A percentile compares a stretch with the other conserved stretches of the same genome.
Conservation (phyloP, 2,113 vertebrate species). For the Triplophysa dalaica region DNA sequence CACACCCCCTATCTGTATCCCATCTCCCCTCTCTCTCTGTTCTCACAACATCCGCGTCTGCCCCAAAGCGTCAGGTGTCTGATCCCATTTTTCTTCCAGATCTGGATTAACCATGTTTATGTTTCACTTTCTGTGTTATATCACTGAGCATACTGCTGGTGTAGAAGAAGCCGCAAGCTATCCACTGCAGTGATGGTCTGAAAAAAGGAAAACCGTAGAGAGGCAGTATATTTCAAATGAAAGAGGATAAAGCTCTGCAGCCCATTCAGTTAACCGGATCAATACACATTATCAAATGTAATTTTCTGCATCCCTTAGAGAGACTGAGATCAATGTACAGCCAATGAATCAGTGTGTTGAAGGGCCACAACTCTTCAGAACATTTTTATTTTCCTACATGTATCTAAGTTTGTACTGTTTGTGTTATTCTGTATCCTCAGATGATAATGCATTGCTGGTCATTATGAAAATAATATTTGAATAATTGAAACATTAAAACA, state of each 20-base stretch:
- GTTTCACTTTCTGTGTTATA: constrained; percentile 39
- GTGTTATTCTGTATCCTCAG: neutral
- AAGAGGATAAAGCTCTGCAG: neutral
- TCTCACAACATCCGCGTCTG: neutral
- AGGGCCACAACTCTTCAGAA: neutral
- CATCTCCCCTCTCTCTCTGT: constrained; percentile 10
- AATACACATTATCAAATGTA: constrained; percentile 4
- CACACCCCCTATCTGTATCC: constrained; percentile 50
- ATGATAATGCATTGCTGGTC: neutral
- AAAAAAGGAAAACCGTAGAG: neutral
- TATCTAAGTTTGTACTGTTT: neutral
- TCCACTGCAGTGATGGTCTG: constrained; percentile 13
- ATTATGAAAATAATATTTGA: too few species aligned
- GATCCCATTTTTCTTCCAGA: constrained; percentile 34
- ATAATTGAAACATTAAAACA: too few species aligned
- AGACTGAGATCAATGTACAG: neutral
- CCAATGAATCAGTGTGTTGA: neutral
- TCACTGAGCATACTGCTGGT: constrained; percentile 24
- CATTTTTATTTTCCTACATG: neutral
- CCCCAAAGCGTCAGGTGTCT: constrained; percentile 15
- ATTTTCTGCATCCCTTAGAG: constrained; percentile 19
- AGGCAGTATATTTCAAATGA: neutral
- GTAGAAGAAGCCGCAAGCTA: neutral
- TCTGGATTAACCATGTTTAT: constrained; percentile 44
- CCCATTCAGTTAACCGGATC: constrained; percentile 2